Base-by-base conservation (phyloP, 2,888 invertebrate species). In the Phrixothrix hirtus region DNA sequence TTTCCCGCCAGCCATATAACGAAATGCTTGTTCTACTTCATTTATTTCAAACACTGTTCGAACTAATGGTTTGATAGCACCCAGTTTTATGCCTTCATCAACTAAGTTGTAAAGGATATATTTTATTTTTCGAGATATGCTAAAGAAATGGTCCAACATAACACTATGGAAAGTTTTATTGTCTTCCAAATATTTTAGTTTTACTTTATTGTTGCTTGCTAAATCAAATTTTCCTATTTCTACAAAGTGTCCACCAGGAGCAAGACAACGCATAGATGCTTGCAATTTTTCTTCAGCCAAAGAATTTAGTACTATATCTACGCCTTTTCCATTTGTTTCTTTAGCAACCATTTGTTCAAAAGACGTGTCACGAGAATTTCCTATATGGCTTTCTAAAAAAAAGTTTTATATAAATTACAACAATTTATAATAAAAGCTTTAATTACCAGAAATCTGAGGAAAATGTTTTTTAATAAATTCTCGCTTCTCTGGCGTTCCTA, bases 281-380 rank as follows among this genome's bases (percentile, higher is more conserved):
- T 83, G 81, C 0, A 96, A 79, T 74, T 96, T 96, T 34, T 97
- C 95, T 67, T 93, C 95, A 0, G 95, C 85, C 31, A 98, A 76
- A 0, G 95, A 95, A 74, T 98, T 98, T 4, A 94, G 77, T 9
- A 97, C 89, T 42, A 95, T 77, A 68, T 98, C 92, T 0, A 98
- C 96, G 26, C 96, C 95, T 61, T 81, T 80, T 7, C 96, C 95
- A 4, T 87, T 80, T 0, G 96, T 96, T 66, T 85, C 82, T 35
- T 79, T 79, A 62, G 87, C 80, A 44, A 98, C 82, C 83, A 95
- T 86, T 59, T 85, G 82, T 72, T 96, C 95, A 73, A 98, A 98
- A 0, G 87, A 85, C 0, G 85, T 81, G 69, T 94, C 88, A 63
- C 93, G 83, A 5, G 95, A 92, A 74, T 94, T 92, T 12, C 92